Base-by-base conservation (phyloP, 2,888 invertebrate genomes). In the Cataglyphis altisquamis region DNA sequence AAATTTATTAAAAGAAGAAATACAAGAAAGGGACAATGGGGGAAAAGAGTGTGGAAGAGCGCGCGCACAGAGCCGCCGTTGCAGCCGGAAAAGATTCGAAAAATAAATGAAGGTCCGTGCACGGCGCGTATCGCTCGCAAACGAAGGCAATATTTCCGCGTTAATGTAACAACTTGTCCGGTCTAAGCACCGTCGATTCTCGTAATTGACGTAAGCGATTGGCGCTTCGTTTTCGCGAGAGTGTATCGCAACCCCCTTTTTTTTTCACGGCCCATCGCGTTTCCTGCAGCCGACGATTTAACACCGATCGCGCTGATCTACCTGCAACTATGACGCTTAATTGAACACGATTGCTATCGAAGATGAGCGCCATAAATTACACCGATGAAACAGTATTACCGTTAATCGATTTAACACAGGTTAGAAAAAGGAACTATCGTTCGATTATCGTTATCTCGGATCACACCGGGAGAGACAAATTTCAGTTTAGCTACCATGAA, bases 261-360 rank as follows among this genome's bases (percentile, higher is more conserved):
- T 78, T 80, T 83, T 80, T 80, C 68, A 64, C 75, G 63, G 75
- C 15, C 81, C 81, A 83, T 83, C 64, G 83, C 80, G 60, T 45
- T 70, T 12, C 36, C 72, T 60, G 72, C 72, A 60, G 29, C 63
- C 70, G 52, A n/a, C 82, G 82, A 84, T 87, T 84, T 70, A 72
- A 74, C 57, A 67, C 68, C 83, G 75, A 82, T 82, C 84, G 41
- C 57, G 39, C 68, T 77, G 57, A 70, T 72, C 78, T 48, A 63
- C 39, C 75, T 45, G 55, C 63, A 15, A 45, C 64, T 48, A 8
- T n/a, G 78, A 81, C 77, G 84, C 83, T 86, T 86, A 84, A 88
- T 86, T 84, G 77, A 84, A 84, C 73, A 57, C 83, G 78, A 87
- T 86, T 86, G 84, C 77, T 75, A 77, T 36, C 70, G 55, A 52